phyloP scores from a whole-genome alignment of 2,888 invertebrate genomes.

The Balanococcus diminutus region DNA sequence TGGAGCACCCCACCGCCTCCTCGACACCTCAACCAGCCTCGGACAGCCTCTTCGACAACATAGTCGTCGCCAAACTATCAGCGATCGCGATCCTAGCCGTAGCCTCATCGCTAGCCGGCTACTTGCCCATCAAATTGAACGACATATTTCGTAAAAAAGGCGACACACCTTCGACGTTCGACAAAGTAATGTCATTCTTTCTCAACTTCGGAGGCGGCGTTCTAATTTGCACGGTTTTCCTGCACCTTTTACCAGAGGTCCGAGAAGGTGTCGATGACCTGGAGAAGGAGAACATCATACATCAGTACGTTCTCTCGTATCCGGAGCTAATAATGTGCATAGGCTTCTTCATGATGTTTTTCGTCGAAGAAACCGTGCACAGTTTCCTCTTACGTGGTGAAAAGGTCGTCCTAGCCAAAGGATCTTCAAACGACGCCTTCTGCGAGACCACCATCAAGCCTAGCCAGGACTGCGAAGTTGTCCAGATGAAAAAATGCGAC shows the following conservation, averaged over 20 bases:
- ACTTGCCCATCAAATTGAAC: slow-evolving; percentile 19
- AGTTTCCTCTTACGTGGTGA: slow-evolving; percentile 57
- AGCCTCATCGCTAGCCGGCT: slow-evolving; percentile 18
- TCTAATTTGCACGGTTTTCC: slow-evolving; percentile 69
- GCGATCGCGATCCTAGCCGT: not conserved
- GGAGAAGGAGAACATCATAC: slow-evolving; percentile 61
- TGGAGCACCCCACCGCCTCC: not conserved
- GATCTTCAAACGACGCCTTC: not conserved
- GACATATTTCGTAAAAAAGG: not conserved
- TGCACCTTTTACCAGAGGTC: slow-evolving; percentile 71
- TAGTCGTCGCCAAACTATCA: slow-evolving; percentile 1
- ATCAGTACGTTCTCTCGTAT: slow-evolving; percentile 55
- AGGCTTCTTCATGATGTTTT: slow-evolving; percentile 69
- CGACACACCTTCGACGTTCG: slow-evolving; percentile 20
- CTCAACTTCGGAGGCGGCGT: slow-evolving; percentile 72
- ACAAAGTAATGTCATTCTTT: slow-evolving; percentile 49
- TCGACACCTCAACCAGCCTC: not conserved
- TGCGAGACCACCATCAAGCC: not conserved
- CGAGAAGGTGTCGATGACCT: slow-evolving; percentile 65
- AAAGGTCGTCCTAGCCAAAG: too few species aligned
- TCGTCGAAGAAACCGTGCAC: slow-evolving; percentile 70
- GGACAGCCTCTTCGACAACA: not conserved
- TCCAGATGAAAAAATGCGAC: not conserved
- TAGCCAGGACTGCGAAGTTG: too few species aligned
- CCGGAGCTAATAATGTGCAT: slow-evolving; percentile 59